Percentiles rank a stretch among this genome's conserved stretches.
Conservation (phyloP, 2,888 invertebrate species). For the Willowsia nigromaculata region DNA sequence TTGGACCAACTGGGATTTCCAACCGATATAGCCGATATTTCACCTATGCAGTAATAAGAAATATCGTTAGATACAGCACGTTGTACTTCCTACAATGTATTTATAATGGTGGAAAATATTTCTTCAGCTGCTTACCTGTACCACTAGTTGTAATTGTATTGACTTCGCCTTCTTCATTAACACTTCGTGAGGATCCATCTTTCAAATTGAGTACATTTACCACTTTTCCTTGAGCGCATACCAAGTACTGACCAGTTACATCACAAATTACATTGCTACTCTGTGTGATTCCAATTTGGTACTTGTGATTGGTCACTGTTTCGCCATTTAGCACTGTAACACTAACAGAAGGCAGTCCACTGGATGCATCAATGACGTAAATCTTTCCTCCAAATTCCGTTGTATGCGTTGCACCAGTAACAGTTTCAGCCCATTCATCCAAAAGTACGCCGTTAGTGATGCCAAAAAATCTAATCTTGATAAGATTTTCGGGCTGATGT, state of each 20-base stretch:
- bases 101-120: no score
- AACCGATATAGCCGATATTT: conserved; percentile 63
- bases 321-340: conserved; percentile 51
- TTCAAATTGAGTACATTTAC: conserved; percentile 70
- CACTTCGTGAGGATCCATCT: conserved; percentile 69
- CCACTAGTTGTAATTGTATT: conserved; percentile 58
- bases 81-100: neutral
- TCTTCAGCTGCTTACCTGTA: conserved; percentile 22
- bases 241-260: conserved; percentile 67
- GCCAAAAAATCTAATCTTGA: conserved; percentile 89
- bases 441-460: conserved; percentile 84
- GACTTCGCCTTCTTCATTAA: conserved; percentile 59
- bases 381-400: conserved; percentile 61
- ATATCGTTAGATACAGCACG: neutral
- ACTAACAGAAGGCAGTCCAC: neutral
- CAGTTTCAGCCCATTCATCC: conserved; percentile 78
- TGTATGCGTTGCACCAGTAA: conserved; percentile 57
- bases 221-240: conserved; percentile 67
- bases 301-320: conserved; percentile 27
- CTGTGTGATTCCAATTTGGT: conserved; percentile 16
- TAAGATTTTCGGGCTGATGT: conserved; percentile 84
- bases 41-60: conserved; percentile 1
- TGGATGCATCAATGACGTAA: conserved; percentile 55
- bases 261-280: conserved; percentile 40
- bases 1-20: conserved; percentile 67